Percentiles rank a stretch among this genome's conserved stretches.
These are phyloP conservation scores for Macaria liturata DNA, from an alignment of 2,888 invertebrate genomes.

Conservation along the genomic window DNA sequence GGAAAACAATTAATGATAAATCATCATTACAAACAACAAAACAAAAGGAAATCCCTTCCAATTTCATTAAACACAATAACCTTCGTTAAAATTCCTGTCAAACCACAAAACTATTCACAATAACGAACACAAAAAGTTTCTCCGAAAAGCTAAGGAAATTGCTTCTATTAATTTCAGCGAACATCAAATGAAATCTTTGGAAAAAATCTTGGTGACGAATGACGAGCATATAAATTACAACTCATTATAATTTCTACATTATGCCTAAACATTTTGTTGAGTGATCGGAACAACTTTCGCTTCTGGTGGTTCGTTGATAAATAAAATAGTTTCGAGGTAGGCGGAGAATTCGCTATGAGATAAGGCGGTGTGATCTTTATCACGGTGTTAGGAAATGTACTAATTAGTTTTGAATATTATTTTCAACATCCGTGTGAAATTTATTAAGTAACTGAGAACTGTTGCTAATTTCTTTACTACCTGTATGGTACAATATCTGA, in stretches of 20 bases:
- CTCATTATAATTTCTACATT: slow-evolving; percentile 65
- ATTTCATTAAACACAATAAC: slow-evolving; percentile 3
- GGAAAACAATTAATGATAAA: too few relatives aligned
- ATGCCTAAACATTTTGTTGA: slow-evolving; percentile 40
- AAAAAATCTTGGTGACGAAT: slow-evolving; percentile 49
- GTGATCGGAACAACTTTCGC: slow-evolving; percentile 66
- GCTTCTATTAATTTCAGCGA: slow-evolving; percentile 39
- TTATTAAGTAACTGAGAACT: too few relatives aligned
- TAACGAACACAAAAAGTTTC: slow-evolving; percentile 30
- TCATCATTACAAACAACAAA: neutral
- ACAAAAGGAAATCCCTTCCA: neutral
- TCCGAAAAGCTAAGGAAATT: slow-evolving; percentile 40
- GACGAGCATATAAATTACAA: slow-evolving; percentile 44
- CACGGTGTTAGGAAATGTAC: slow-evolving; percentile 1
- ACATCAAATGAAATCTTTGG: slow-evolving; percentile 42
- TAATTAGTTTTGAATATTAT: neutral
- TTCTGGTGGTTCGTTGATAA: slow-evolving; percentile 39
- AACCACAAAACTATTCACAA: slow-evolving; percentile 10
- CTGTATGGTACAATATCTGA: too few relatives aligned
- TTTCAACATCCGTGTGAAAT: neutral
- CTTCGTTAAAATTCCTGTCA: slow-evolving; percentile 20
- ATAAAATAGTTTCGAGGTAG: slow-evolving; percentile 9
- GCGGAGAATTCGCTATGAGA: slow-evolving; percentile 2
- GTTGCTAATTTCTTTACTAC: too few relatives aligned
- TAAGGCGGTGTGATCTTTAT: neutral